Base-by-base conservation (phyloP, 2,113 vertebrate species). In the Eonycteris spelaea region DNA sequence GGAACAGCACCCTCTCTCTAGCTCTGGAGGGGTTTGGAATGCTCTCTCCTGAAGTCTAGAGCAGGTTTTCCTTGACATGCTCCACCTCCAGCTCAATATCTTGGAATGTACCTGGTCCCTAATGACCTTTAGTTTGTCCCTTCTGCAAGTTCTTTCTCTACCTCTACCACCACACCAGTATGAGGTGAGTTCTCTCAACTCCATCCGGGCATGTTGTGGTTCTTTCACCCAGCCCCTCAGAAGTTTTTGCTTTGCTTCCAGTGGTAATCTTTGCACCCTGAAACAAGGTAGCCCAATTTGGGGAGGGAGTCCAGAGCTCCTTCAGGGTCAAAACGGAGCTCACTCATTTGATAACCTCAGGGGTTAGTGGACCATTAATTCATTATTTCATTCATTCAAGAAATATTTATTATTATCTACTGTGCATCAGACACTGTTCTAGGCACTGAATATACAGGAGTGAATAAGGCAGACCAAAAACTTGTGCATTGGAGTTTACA, bases 241-340 rank as follows among this genome's bases (percentile, higher is more conserved):
- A 93, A 90, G 8, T 82, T 40, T 79, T 63, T 91, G 22, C 71
- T 88, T 82, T 96, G 57, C 43, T 96, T 95, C 43, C 70, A 84
- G 51, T 84, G 26, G 40, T 70, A 59, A 88, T 84, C 51, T 92
- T 92, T 71, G 26, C 1, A 43, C 33, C 13, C 40, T 83, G 68
- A 13, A 86, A 79, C 59, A 87, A 90, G 30, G 51, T 87, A 75
- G 51, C 40, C 53, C 18, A 43, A 79, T 95, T 80, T 95, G 71
- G 18, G 79, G 57, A 94, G 45, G 74, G 30, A 92, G 11, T 87
- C 73, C 28, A 83, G 57, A 87, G 45, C 22, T 87, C 51, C 45
- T 91, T 80, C 9, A 24, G 43, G 30, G 26, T 95, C 51, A 94
- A 94, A 84, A 61, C 21, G 79, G 71, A 71, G 33, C 24, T 86